Evolutionary conservation across 1,140 invertebrate species (phyloP).

Genomic region (Sminthurinus signatus): DNA sequence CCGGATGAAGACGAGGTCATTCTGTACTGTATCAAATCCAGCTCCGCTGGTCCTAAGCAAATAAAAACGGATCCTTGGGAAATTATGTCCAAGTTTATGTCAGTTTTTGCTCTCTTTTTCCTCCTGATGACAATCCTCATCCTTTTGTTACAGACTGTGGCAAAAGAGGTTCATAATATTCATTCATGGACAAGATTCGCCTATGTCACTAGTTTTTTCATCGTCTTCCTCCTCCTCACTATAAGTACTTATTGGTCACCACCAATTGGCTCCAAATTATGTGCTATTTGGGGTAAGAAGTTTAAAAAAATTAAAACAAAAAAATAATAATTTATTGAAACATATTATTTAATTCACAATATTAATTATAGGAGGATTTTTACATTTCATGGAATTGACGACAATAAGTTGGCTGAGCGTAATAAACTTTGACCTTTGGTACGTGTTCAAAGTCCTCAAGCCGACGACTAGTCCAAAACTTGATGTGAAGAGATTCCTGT

Average conservation of each 20-base stretch:
- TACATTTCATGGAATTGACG: constrained; percentile 22
- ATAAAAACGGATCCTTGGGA: neutral
- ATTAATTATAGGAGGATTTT: constrained; percentile 13
- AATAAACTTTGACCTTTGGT: constrained; percentile 35
- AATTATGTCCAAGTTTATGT: neutral
- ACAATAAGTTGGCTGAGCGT: constrained; percentile 24
- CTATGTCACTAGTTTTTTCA: neutral
- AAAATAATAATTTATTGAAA: too few relatives aligned
- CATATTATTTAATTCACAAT: too few relatives aligned
- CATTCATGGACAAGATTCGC: constrained; percentile 2
- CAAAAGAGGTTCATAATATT: neutral
- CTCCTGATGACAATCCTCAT: neutral
- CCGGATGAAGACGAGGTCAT: too few relatives aligned
- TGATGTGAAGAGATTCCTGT: constrained; percentile 15
- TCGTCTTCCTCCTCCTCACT: neutral
- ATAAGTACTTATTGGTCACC: neutral
- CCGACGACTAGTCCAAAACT: constrained; percentile 15
- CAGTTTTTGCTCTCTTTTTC: neutral
- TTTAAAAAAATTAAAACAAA: too few relatives aligned
- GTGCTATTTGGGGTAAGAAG: too few relatives aligned
- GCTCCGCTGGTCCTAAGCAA: neutral
- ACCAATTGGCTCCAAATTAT: too few relatives aligned
- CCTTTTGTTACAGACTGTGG: neutral
- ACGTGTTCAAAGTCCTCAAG: constrained; percentile 24
- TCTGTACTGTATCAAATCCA: neutral